Evolutionary conservation across 2,888 invertebrate species (phyloP).

Genomic region (Deroplatys truncata): DNA sequence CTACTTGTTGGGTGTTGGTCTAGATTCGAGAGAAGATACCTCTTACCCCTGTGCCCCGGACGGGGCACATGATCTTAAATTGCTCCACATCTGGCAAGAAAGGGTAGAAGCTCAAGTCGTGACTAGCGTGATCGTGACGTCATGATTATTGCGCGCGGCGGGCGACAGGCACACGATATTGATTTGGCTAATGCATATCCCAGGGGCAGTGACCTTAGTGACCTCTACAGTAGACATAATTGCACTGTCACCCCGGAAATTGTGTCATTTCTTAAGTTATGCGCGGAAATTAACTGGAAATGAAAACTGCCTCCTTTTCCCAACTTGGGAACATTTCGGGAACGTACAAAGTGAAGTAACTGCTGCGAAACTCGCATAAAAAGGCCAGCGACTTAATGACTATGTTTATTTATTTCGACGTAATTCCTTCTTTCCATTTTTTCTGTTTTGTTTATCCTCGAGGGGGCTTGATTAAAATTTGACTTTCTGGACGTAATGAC

Average conservation of each 20-base stretch:
- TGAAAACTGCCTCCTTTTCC: background rate
- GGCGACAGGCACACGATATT: background rate
- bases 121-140: background rate
- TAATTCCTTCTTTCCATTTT: too few relatives aligned
- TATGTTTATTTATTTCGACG: too few relatives aligned
- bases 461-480: too few relatives aligned
- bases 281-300: background rate
- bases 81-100: background rate
- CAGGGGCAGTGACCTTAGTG: background rate
- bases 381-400: too few relatives aligned
- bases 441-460: too few relatives aligned
- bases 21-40: too few relatives aligned
- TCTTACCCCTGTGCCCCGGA: background rate
- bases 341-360: background rate
- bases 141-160: background rate
- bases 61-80: background rate
- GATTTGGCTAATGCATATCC: background rate
- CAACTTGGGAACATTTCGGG: background rate
- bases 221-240: background rate
- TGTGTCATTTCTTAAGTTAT: background rate
- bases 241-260: background rate
- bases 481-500: too few relatives aligned
- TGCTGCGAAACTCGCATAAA: too few relatives aligned
- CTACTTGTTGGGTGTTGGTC: background rate
- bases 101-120: background rate